Evolutionary conservation across 2,113 vertebrate genomes (phyloP).

Genomic region (Hippocampus mohnikei): DNA sequence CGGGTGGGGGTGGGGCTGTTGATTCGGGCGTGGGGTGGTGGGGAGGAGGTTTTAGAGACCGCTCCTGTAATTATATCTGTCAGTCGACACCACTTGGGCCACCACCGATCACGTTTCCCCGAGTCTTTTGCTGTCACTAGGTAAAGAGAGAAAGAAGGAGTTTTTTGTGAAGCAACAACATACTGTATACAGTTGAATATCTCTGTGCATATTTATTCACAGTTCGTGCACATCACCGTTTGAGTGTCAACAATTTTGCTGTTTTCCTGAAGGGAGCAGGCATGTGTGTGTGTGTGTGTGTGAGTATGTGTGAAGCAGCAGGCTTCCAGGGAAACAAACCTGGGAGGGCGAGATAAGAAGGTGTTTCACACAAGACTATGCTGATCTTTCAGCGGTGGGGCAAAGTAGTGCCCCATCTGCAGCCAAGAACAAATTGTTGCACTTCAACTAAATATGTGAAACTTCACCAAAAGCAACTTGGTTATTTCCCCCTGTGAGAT

Average conservation of each 20-base stretch:
- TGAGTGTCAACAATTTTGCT: constrained; percentile 39
- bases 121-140: constrained; percentile 43
- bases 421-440: constrained; percentile 45
- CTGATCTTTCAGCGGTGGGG: constrained; percentile 50
- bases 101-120: constrained; percentile 61
- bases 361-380: constrained; percentile 49
- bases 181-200: constrained; percentile 24
- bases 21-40: neutral
- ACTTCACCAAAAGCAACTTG: constrained; percentile 7
- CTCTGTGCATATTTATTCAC: constrained; percentile 21
- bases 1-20: constrained; percentile 3
- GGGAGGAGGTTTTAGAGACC: constrained; percentile 40
- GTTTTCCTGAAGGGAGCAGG: constrained; percentile 30
- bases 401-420: constrained; percentile 39
- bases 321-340: constrained; percentile 57
- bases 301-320: constrained; percentile 21
- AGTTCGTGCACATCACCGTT: constrained; percentile 43
- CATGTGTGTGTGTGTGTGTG: constrained; percentile 33
- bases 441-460: constrained; percentile 27
- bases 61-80: constrained; percentile 74
- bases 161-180: neutral
- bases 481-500: constrained; percentile 10
- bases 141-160: constrained; percentile 17
- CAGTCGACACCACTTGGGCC: constrained; percentile 64
- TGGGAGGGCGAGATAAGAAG: constrained; percentile 61